Base-by-base conservation (phyloP, 2,888 invertebrate species). In the Sipha maydis region DNA sequence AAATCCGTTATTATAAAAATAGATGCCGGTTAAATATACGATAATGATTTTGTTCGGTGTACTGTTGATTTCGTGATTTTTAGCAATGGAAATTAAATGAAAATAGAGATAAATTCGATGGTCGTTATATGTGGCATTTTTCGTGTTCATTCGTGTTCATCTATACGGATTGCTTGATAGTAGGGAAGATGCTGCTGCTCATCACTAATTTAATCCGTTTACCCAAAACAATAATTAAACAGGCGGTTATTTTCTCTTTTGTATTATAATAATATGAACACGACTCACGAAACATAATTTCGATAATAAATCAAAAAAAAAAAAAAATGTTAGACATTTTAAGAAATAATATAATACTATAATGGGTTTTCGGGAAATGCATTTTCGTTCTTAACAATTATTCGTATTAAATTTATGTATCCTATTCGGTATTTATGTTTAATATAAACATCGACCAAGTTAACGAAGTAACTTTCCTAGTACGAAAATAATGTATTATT, bases 91-190 rank as follows among this genome's bases (percentile, higher is more conserved):
- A 69, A 69, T 61, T 19, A n/a, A 56, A 73, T 14, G 25, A 56
- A 82, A 21, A 82, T 21, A 61, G 0, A 71, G 21, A 31, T 28
- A 2, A 48, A 73, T 11, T 48, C 48, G 48, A 48, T 11, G 48
- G 48, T 14, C 84, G 76, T 76, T 31, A 31, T 85, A 69, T 78
- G 85, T 78, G 77, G 41, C 76, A 85, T 85, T 75, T 41, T 41
- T 85, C 41, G 31, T 86, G 85, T 86, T 25, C 71, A 14, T 79
- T 71, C 78, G 61, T n/a, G n/a, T n/a, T n/a, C n/a, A 71, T 85
- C 79, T 78, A 79, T 78, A 79, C 78, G 78, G 85, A 28, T 71
- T 71, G 73, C 69, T 48, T 67, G 77, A 85, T 85, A 69, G 69
- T 77, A 67, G 85, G 71, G 77, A 78, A 4, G 41, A 41, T 41